Conservation (phyloP, 2,113 vertebrate species). For the Cisticola juncidis region DNA sequence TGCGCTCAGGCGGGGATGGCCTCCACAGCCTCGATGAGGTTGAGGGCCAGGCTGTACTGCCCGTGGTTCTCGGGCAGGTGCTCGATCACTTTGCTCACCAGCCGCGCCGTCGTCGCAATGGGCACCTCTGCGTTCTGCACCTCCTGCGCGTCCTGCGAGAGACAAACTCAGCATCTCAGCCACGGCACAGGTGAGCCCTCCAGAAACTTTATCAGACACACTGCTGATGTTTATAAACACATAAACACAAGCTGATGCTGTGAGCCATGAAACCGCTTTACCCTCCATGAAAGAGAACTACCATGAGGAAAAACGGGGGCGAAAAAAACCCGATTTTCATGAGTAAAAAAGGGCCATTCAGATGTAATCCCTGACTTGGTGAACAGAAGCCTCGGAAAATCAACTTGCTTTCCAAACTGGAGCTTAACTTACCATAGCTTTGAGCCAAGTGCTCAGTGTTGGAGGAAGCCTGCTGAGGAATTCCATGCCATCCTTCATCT, state of each 20-base stretch:
- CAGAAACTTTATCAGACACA: not conserved
- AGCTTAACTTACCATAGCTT: constrained; percentile 89
- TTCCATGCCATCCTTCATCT: constrained; percentile 89
- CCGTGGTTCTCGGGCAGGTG: constrained; percentile 92
- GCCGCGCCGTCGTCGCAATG: constrained; percentile 79
- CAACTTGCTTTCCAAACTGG: not conserved
- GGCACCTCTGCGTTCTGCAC: constrained; percentile 86
- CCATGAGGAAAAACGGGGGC: not conserved
- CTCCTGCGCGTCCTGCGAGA: constrained; percentile 86
- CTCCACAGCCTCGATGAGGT: constrained; percentile 90
- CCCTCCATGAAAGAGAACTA: not conserved
- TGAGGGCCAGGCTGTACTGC: constrained; percentile 90
- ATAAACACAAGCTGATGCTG: not conserved
- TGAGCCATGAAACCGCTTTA: not conserved
- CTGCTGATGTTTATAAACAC: not conserved
- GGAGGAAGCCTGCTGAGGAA: constrained; percentile 89
- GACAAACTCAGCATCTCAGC: not conserved
- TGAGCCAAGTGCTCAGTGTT: constrained; percentile 94
- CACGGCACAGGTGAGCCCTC: not conserved
- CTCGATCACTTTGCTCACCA: constrained; percentile 88
- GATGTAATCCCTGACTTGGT: not conserved
- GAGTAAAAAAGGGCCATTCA: not conserved
- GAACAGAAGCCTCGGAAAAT: not conserved
- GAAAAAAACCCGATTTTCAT: not conserved
- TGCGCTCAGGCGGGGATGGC: constrained; percentile 64